These are phyloP conservation scores for Parnassius orleans DNA, from an alignment of 2,888 invertebrate species.

Conservation along the genomic window DNA sequence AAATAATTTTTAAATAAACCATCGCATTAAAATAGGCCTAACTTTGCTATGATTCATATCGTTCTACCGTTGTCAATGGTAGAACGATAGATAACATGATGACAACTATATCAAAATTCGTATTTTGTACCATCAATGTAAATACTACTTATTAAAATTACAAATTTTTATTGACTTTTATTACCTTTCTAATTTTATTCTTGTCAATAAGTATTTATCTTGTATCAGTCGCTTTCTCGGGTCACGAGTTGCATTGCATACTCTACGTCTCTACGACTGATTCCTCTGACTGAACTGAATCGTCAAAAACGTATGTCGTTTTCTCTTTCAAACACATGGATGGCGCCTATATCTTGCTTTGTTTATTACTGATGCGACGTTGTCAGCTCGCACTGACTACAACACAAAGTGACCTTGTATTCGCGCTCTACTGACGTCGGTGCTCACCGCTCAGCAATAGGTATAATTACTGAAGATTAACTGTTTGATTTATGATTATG, in stretches of 20 bases:
- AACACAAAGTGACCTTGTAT: conserved; percentile 67
- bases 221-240: conserved; percentile 68
- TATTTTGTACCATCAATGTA: too few relatives aligned
- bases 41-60: not conserved
- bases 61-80: too few relatives aligned
- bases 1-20: too few relatives aligned
- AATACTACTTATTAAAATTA: too few relatives aligned
- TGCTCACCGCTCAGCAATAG: conserved; percentile 44
- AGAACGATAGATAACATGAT: too few relatives aligned
- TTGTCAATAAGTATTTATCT: conserved; percentile 39
- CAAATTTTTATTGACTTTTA: too few relatives aligned
- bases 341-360: conserved; percentile 37
- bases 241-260: conserved; percentile 62
- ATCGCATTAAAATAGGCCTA: conserved; percentile 19
- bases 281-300: conserved; percentile 55
- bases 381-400: conserved; percentile 50
- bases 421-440: conserved; percentile 54
- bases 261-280: conserved; percentile 56
- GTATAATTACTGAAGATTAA: conserved; percentile 55
- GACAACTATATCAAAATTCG: too few relatives aligned
- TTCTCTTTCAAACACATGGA: conserved; percentile 46
- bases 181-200: conserved; percentile 52
- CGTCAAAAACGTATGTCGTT: conserved; percentile 62
- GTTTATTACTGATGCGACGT: conserved; percentile 53
- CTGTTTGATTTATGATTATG: conserved; percentile 41